Evolutionary conservation across 2,113 vertebrate species (phyloP).

Genomic region (Sorex araneus): DNA sequence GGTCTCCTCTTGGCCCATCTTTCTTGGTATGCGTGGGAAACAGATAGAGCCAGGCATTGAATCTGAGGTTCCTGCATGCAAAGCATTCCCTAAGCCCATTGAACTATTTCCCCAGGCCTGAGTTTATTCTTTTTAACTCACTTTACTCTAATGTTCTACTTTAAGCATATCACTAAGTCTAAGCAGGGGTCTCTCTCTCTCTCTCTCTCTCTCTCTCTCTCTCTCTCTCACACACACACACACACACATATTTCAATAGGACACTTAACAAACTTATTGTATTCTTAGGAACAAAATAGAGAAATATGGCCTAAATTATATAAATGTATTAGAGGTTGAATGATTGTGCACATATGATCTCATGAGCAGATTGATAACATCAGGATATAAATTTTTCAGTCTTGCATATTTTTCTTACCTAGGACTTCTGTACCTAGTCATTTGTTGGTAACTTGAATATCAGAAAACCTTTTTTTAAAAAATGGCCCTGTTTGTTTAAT

Average conservation of each 20-base stretch:
- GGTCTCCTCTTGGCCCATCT: too few relatives aligned
- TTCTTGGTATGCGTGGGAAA: too few relatives aligned
- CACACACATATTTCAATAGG: too few relatives aligned
- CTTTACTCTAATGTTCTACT: constrained; percentile 24
- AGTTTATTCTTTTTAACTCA: constrained; percentile 18
- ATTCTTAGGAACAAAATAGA: constrained; percentile 40
- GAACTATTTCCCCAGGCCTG: too few relatives aligned
- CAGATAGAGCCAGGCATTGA: too few relatives aligned
- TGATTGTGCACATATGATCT: neutral
- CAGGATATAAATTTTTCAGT: neutral
- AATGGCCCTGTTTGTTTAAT: too few relatives aligned
- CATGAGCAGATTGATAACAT: neutral
- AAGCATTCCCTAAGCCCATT: too few relatives aligned
- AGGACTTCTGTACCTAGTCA: neutral
- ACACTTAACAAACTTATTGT: neutral
- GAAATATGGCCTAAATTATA: neutral
- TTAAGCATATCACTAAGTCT: neutral
- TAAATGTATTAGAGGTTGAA: neutral
- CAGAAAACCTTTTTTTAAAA: too few relatives aligned
- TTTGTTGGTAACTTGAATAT: constrained; percentile 31
- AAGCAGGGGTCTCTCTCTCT: neutral
- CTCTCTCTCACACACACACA: too few relatives aligned
- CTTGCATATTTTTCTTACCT: neutral
- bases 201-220: too few relatives aligned
- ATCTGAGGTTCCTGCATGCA: too few relatives aligned